phyloP scores from a whole-genome alignment of 1,140 invertebrate genomes.

The Drosophila sp. region DNA sequence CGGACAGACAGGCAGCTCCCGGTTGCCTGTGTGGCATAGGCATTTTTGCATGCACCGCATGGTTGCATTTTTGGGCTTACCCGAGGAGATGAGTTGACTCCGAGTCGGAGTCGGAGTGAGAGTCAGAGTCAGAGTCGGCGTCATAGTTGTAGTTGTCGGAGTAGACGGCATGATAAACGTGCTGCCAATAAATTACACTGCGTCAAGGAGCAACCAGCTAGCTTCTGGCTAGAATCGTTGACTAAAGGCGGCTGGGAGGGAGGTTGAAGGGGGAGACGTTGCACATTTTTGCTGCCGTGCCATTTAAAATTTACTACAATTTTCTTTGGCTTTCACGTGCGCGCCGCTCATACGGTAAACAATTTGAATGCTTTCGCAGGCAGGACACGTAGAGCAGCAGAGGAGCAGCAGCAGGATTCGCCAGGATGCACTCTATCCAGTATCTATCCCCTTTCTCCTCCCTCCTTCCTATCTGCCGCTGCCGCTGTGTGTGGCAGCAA shows the following conservation, averaged over 20 bases:
- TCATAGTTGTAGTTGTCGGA: constrained; percentile 42
- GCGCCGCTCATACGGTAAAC: constrained; percentile 78
- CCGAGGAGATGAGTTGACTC: constrained; percentile 39
- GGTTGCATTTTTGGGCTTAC: constrained; percentile 80
- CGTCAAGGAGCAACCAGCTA: constrained; percentile 67
- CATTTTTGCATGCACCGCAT: constrained; percentile 81
- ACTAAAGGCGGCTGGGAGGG: neutral
- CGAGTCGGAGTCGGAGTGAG: constrained; percentile 28
- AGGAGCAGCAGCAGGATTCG: constrained; percentile 52
- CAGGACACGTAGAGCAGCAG: constrained; percentile 68
- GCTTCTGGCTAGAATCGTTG: constrained; percentile 4
- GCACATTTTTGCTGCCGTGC: constrained; percentile 79
- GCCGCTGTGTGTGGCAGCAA: constrained; percentile 66
- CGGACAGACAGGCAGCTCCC: too few species aligned
- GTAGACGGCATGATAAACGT: constrained; percentile 81
- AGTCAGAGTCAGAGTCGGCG: neutral
- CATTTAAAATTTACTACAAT: constrained; percentile 83
- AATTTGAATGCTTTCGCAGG: constrained; percentile 81
- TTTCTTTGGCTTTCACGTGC: constrained; percentile 80
- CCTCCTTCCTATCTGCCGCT: constrained; percentile 12
- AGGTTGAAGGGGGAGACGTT: constrained; percentile 15
- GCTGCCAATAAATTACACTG: constrained; percentile 83
- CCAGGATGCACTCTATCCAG: constrained; percentile 44
- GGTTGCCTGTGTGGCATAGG: constrained; percentile 54
- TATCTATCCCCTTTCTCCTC: neutral